Evolutionary conservation across 2,888 invertebrate genomes (phyloP).

Genomic region (Gastrophysa polygoni): DNA sequence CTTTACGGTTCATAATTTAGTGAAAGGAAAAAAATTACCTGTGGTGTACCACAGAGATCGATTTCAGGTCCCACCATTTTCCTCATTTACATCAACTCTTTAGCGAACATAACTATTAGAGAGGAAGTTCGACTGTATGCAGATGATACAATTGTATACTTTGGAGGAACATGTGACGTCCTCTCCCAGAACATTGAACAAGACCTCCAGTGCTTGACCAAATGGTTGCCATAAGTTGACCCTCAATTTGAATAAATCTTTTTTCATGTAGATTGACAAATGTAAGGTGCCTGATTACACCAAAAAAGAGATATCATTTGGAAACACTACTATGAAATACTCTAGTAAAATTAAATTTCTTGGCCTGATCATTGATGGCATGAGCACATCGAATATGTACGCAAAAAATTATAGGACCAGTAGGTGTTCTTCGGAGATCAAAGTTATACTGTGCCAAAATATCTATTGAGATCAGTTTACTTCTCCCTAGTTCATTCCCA

Average conservation of each 20-base stretch:
- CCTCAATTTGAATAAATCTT: constrained; percentile 10
- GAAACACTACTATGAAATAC: constrained; percentile 7
- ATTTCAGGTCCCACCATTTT: constrained; percentile 1
- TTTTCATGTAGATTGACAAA: constrained; percentile 5
- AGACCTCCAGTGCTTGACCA: constrained; percentile 2
- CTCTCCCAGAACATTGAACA: constrained; percentile 1
- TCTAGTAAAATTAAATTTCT: constrained; percentile 9
- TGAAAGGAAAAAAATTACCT: not conserved
- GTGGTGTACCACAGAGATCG: not conserved
- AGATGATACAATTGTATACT: not conserved
- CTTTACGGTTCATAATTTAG: not conserved
- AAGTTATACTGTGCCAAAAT: too few species aligned
- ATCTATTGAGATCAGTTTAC: too few species aligned
- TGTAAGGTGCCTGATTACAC: constrained; percentile 1
- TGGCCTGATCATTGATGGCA: constrained; percentile 10
- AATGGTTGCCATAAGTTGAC: constrained; percentile 7
- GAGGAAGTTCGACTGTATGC: not conserved
- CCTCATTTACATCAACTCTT: constrained; percentile 3
- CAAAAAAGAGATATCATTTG: constrained; percentile 1
- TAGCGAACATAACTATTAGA: constrained; percentile 2
- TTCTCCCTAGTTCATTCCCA: too few species aligned
- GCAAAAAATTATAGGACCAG: not conserved
- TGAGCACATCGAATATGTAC: constrained; percentile 3
- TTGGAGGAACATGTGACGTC: not conserved
- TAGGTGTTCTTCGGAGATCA: too few species aligned